phyloP scores from a whole-genome alignment of 2,113 vertebrate species.

The Eubucco bourcierii region DNA sequence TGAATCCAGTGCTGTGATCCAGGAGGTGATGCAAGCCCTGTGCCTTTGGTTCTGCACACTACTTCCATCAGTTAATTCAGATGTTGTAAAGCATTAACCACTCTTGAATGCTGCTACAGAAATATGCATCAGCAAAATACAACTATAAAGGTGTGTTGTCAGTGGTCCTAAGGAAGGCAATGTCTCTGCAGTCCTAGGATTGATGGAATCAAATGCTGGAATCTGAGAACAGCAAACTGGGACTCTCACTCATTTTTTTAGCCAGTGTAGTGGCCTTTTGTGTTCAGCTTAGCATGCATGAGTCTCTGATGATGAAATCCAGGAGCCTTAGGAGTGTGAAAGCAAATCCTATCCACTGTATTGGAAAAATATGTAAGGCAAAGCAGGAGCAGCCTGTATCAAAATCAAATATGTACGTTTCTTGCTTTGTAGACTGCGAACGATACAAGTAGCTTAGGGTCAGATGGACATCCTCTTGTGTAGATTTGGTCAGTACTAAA shows the following conservation, averaged over 20 bases:
- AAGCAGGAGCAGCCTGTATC: background rate
- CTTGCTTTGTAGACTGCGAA: background rate
- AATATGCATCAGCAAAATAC: background rate
- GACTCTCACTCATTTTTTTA: background rate
- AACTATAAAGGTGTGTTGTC: background rate
- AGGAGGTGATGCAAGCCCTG: background rate
- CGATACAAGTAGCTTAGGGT: background rate
- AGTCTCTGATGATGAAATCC: background rate
- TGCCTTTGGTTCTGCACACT: background rate
- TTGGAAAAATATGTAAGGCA: background rate
- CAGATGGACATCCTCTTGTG: background rate
- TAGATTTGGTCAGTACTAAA: background rate
- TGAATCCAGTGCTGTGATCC: background rate
- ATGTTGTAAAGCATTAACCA: background rate
- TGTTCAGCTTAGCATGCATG: background rate
- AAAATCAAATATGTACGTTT: background rate
- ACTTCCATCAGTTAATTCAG: background rate
- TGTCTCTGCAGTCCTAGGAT: background rate
- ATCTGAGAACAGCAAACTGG: background rate
- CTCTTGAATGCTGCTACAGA: accelerated
- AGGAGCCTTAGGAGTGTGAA: background rate
- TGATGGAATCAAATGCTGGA: background rate
- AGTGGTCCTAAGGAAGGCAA: background rate
- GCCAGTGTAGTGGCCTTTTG: background rate
- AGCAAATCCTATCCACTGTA: background rate